These are phyloP conservation scores for Todiramphus chloris DNA, from an alignment of 2,113 vertebrate genomes.

Conservation along the genomic window DNA sequence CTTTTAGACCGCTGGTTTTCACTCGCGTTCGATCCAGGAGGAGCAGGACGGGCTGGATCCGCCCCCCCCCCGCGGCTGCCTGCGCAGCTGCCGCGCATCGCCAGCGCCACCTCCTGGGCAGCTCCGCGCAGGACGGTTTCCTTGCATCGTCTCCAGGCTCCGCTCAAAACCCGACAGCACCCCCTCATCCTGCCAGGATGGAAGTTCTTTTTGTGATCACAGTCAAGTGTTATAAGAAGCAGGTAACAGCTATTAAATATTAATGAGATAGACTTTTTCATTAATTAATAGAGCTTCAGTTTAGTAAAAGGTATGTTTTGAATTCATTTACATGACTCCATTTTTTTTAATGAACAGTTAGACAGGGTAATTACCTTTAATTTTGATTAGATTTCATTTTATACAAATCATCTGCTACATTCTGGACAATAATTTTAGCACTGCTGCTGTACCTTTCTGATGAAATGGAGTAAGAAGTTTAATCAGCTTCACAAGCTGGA, in stretches of 20 bases:
- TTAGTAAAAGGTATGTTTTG: not conserved
- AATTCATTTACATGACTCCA: fast-evolving
- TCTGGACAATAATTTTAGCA: not conserved
- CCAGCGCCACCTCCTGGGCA: not conserved
- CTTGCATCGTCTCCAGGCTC: fast-evolving
- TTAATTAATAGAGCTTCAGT: fast-evolving
- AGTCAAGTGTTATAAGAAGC: fast-evolving
- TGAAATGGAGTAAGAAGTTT: not conserved
- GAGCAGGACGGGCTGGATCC: not conserved
- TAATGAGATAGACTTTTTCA: not conserved
- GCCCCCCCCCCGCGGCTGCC: too few relatives aligned
- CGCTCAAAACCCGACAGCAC: fast-evolving
- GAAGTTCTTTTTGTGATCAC: not conserved
- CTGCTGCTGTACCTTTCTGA: not conserved
- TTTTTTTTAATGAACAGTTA: not conserved
- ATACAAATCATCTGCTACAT: not conserved
- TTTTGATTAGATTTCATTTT: not conserved
- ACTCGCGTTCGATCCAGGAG: not conserved
- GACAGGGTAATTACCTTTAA: not conserved
- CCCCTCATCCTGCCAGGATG: too few relatives aligned
- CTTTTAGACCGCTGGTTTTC: not conserved
- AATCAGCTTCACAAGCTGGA: not conserved
- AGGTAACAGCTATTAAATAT: too few relatives aligned
- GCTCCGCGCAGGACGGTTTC: fast-evolving
- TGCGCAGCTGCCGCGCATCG: not conserved